Percentiles rank a stretch among this genome's conserved stretches.
Conservation (phyloP, 2,888 invertebrate species). For the Barypeithes pellucidus region DNA sequence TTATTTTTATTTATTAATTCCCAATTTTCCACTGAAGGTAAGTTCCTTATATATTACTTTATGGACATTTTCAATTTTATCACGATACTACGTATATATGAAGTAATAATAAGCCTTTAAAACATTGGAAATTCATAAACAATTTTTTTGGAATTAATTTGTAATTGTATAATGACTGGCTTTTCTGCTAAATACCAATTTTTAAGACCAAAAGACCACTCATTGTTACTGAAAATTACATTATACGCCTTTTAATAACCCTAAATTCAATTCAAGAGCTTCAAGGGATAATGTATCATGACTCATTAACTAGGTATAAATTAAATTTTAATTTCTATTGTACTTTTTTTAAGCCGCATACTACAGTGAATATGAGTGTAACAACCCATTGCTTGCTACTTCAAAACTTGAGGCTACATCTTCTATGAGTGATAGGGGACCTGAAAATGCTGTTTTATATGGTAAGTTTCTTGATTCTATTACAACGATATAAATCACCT, state of each 20-base stretch:
- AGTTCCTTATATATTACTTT: conserved; percentile 11
- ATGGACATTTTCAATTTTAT: background rate
- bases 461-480: conserved; percentile 75
- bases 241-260: background rate
- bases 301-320: background rate
- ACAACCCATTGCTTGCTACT: conserved; percentile 82
- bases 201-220: too few species aligned
- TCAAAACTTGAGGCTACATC: conserved; percentile 87
- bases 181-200: too few species aligned
- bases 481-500: background rate
- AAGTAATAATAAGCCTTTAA: background rate
- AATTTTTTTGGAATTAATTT: too few species aligned
- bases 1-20: conserved; percentile 50
- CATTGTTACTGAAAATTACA: too few species aligned
- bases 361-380: conserved; percentile 82
- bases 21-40: conserved; percentile 48
- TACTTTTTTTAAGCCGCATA: conserved; percentile 69
- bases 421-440: conserved; percentile 84
- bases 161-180: too few species aligned
- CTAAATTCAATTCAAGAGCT: background rate
- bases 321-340: conserved; percentile 30
- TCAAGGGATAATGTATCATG: background rate
- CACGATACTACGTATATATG: background rate
- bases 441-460: conserved; percentile 88
- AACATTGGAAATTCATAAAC: too few species aligned